A percentile compares a stretch with the other conserved stretches of the same genome.
These are phyloP conservation scores for Ageneiosus marmoratus DNA, from an alignment of 2,113 vertebrate species.

Conservation along the genomic window DNA sequence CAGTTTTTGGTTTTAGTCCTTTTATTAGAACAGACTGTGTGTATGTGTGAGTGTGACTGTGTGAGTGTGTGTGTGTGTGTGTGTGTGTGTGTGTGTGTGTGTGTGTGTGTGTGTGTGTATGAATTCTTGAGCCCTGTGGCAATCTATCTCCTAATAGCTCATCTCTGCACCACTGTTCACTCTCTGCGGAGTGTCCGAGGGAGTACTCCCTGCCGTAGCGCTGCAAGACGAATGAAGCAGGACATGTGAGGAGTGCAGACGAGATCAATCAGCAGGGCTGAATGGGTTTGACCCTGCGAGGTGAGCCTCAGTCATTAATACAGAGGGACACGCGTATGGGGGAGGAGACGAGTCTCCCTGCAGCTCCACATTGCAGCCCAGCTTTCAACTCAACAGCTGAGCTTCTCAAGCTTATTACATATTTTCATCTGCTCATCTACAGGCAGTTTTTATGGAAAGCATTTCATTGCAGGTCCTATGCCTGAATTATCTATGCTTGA, in stretches of 20 bases:
- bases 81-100: background rate
- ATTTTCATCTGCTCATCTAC: slow-evolving; percentile 8
- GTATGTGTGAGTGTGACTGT: background rate
- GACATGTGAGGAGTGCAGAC: slow-evolving; percentile 80
- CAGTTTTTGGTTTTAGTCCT: slow-evolving; percentile 52
- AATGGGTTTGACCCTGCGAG: slow-evolving; percentile 97
- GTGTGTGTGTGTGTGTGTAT: background rate
- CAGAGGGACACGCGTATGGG: slow-evolving; percentile 63
- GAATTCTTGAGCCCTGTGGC: background rate
- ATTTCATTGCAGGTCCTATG: slow-evolving; percentile 1
- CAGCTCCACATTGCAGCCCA: background rate
- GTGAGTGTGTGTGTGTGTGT: slow-evolving; percentile 8
- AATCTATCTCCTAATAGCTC: slow-evolving; percentile 43
- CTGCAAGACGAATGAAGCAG: slow-evolving; percentile 83
- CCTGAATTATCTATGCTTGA: slow-evolving; percentile 19
- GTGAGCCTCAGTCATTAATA: slow-evolving; percentile 94
- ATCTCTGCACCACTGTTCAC: slow-evolving; percentile 82
- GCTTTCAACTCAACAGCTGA: slow-evolving; percentile 32
- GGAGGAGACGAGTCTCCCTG: slow-evolving; percentile 26
- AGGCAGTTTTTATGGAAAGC: slow-evolving; percentile 2
- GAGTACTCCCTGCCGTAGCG: slow-evolving; percentile 59
- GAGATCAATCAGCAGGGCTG: slow-evolving; percentile 90
- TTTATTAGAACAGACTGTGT: background rate
- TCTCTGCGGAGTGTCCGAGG: slow-evolving; percentile 78
- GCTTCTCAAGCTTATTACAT: background rate